Percentiles rank a stretch among this genome's conserved stretches.
Evolutionary conservation across 2,113 vertebrate genomes (phyloP).

Genomic region (Phodopus roborovskii): DNA sequence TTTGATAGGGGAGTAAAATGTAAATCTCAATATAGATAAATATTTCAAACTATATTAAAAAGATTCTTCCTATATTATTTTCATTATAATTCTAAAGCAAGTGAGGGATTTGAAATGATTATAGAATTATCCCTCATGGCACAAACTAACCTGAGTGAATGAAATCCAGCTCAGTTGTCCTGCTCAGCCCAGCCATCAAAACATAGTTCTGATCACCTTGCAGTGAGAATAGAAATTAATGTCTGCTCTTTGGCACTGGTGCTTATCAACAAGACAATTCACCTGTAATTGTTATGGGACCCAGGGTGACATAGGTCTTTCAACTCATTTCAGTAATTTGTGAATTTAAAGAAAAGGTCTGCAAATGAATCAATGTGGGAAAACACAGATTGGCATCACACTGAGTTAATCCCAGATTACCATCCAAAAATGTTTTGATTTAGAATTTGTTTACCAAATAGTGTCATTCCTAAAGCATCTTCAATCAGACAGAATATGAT

Average conservation of each 20-base stretch:
- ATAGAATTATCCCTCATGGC: background rate
- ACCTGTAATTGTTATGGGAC: background rate
- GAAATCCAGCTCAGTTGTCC: background rate
- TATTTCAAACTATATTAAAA: conserved; percentile 12
- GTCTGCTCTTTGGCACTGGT: background rate
- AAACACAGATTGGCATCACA: background rate
- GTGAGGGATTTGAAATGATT: conserved; percentile 38
- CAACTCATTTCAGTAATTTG: conserved; percentile 44
- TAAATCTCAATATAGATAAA: conserved; percentile 8
- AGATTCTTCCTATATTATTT: conserved; percentile 22
- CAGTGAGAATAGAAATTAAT: background rate
- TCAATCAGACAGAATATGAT: background rate
- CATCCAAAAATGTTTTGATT: conserved; percentile 50
- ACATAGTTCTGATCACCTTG: conserved; percentile 31
- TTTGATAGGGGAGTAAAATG: background rate
- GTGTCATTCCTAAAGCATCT: conserved; percentile 25
- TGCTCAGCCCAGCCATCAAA: conserved; percentile 19
- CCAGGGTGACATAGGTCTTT: background rate
- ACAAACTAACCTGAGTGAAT: conserved; percentile 19
- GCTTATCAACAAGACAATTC: background rate
- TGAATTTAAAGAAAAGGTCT: background rate
- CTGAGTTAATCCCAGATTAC: conserved; percentile 19
- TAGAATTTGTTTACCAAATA: conserved; percentile 47
- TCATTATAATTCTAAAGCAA: conserved; percentile 36
- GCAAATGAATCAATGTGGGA: background rate